Evolutionary conservation across 2,888 invertebrate genomes (phyloP), one percentile per base, ranked within the genome.

Genomic region (Eledona agricola): DNA sequence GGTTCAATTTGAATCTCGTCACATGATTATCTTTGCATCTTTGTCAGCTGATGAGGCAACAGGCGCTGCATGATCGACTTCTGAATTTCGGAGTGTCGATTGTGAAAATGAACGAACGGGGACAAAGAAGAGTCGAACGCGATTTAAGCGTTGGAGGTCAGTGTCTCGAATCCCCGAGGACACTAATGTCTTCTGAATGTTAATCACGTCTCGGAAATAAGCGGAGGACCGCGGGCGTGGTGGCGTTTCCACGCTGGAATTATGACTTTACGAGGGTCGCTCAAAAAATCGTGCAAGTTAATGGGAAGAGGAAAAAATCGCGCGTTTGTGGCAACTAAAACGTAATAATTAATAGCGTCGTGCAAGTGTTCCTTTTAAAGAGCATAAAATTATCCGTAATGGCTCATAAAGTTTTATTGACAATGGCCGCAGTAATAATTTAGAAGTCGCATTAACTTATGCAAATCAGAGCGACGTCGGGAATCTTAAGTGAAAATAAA

Each of bases 401-500:
- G 40, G 47, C 46, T 46, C 51, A 51, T 57, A 57, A 53, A 57
- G 47, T 51, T 54, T 56, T 59, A 61, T 59, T 55, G 53, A 32
- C 55, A 45, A 32, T 31, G 56, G 51, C 31, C 53, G 20, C 4
- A 19, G 32, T 15, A 12, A 54, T 58, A 60, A 62, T 61, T 59
- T 60, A 49, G 34, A 54, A 32, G 34, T 43, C 19, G 17, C 51
- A 50, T 40, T 50, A 58, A 53, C 49, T 57, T 60, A 63, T 62
- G 62, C 59, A 62, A 59, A 63, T 63, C 16, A 55, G 55, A 53
- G 46, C 59, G 57, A 58, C 60, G 65, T 53, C 40, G 52, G 42
- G 68, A 67, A 66, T 66, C 62, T 61, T 64, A 64, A 68, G 63
- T 63, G 66, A 63, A 68, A 64, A 67, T 64, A 66, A 66, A 67